Conservation (phyloP, 2,113 vertebrate genomes). For the Osmerus eperlanus region DNA sequence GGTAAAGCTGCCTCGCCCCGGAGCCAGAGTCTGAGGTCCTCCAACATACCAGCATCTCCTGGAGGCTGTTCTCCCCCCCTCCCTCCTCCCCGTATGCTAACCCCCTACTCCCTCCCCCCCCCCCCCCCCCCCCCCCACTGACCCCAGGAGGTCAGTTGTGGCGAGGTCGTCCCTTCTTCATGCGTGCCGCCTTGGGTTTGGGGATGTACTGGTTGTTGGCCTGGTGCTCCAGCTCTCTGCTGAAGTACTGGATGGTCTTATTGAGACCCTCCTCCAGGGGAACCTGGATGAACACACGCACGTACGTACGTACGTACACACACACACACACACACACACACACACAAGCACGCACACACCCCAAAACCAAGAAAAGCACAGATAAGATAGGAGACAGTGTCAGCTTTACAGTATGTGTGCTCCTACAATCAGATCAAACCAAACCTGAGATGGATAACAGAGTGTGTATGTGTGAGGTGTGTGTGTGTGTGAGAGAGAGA, state of each 20-base stretch:
- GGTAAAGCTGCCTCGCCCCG: constrained; percentile 7
- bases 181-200: constrained; percentile 94
- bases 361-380: no score
- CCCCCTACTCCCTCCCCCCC: not conserved
- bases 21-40: constrained; percentile 21
- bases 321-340: not conserved
- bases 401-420: no score
- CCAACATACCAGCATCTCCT: constrained; percentile 27
- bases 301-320: no score
- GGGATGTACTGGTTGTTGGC: constrained; percentile 99
- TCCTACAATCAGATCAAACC: no score
- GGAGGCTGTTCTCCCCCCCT: constrained; percentile 28
- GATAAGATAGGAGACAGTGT: no score
- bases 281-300: constrained; percentile 72
- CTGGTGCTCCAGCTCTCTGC: constrained; percentile 94
- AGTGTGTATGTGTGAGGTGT: no score
- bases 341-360: not conserved
- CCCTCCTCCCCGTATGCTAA: no score
- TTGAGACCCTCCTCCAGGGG: constrained; percentile 96
- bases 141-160: constrained; percentile 71
- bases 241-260: constrained; percentile 99
- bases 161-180: constrained; percentile 91
- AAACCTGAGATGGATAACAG: no score
- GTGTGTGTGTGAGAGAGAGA: no score
- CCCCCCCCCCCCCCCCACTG: no score